phyloP scores from a whole-genome alignment of 2,113 vertebrate species.

The Hypomesus transpacificus region DNA sequence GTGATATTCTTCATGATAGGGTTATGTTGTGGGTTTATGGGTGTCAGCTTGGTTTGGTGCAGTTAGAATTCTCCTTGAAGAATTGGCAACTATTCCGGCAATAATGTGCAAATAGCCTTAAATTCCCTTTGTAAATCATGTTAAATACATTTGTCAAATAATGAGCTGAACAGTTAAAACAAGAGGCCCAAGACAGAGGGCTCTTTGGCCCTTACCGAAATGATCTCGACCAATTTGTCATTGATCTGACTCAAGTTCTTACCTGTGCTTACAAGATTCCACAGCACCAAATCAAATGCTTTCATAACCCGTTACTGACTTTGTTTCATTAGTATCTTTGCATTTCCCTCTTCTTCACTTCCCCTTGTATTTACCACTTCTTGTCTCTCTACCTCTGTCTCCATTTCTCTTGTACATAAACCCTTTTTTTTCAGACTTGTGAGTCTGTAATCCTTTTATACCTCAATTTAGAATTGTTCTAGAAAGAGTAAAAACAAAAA shows the following conservation, averaged over 20 bases:
- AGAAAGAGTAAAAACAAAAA: slow-evolving; percentile 75
- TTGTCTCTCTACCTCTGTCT: slow-evolving; percentile 73
- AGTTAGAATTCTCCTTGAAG: slow-evolving; percentile 40
- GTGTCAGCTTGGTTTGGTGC: slow-evolving; percentile 44
- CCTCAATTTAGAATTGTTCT: slow-evolving; percentile 85
- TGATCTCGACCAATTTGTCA: too few species aligned
- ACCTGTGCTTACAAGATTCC: slow-evolving; percentile 28
- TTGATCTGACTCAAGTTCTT: background rate
- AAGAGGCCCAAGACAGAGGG: background rate
- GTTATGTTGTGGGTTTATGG: slow-evolving; percentile 45
- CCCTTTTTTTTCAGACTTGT: slow-evolving; percentile 76
- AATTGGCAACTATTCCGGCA: background rate
- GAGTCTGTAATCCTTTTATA: slow-evolving; percentile 83
- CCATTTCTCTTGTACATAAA: slow-evolving; percentile 79
- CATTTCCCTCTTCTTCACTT: slow-evolving; percentile 58
- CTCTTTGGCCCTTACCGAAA: background rate
- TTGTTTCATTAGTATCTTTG: slow-evolving; percentile 70
- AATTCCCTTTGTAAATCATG: too few species aligned
- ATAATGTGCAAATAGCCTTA: background rate
- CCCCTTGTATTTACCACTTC: slow-evolving; percentile 71
- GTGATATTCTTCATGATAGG: slow-evolving; percentile 64
- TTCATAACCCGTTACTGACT: slow-evolving; percentile 49
- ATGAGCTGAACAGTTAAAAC: too few species aligned
- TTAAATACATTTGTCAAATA: too few species aligned
- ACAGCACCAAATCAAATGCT: slow-evolving; percentile 59